phyloP scores from a whole-genome alignment of 2,888 invertebrate species.

The Thymelicus lineola region DNA sequence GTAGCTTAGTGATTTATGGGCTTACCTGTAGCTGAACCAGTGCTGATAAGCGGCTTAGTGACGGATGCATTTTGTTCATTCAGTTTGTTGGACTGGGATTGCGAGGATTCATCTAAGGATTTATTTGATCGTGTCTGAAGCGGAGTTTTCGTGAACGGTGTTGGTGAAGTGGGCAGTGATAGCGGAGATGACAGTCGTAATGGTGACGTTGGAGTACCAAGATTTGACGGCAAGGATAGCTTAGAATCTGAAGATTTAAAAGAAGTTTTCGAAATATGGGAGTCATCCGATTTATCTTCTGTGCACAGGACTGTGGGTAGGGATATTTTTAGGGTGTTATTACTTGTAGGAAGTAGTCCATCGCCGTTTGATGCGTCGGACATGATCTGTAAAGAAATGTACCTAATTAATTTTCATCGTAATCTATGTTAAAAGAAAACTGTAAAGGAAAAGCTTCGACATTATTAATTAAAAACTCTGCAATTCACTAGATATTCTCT shows the following conservation, averaged over 20 bases:
- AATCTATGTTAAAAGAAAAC: too few relatives aligned
- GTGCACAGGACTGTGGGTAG: constrained; percentile 75
- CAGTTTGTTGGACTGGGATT: constrained; percentile 46
- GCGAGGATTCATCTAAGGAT: constrained; percentile 55
- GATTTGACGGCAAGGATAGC: constrained; percentile 69
- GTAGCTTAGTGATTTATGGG: constrained; percentile 34
- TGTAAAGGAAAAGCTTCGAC: too few relatives aligned
- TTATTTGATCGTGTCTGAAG: constrained; percentile 58
- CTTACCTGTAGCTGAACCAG: constrained; percentile 78
- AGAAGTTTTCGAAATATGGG: constrained; percentile 53
- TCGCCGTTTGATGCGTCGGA: constrained; percentile 59
- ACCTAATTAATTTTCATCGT: constrained; percentile 14
- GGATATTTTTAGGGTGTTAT: constrained; percentile 63
- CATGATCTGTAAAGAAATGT: constrained; percentile 65
- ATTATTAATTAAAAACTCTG: too few relatives aligned
- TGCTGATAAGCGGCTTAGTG: constrained; percentile 54
- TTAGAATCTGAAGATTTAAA: constrained; percentile 72
- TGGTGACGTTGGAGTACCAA: constrained; percentile 74
- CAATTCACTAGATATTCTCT: too few relatives aligned
- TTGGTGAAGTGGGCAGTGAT: constrained; percentile 69
- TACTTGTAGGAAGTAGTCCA: constrained; percentile 52
- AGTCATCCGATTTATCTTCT: constrained; percentile 51
- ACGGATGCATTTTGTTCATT: constrained; percentile 50
- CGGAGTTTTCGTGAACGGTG: constrained; percentile 64
- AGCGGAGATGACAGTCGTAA: constrained; percentile 68